Evolutionary conservation across 2,797 vertebrate species (phyloP).

Genomic region (Urocyon cinereoargenteus): DNA sequence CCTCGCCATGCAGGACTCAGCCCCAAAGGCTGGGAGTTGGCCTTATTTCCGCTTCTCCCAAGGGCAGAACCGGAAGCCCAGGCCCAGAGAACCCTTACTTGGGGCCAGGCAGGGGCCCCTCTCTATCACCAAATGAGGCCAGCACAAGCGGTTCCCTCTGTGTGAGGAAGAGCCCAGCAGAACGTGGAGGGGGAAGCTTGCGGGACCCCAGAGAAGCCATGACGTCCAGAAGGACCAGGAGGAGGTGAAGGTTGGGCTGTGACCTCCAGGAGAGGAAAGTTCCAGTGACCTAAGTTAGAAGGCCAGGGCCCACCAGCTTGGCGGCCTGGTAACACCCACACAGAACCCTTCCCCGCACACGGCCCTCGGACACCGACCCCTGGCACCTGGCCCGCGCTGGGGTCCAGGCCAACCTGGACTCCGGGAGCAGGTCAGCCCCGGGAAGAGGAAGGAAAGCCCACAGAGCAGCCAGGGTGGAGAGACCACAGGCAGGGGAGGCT

Average conservation of each 20-base stretch:
- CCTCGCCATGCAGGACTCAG: fast-evolving
- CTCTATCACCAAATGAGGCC: background rate
- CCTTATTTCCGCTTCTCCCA: background rate
- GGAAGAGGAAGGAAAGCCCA: background rate
- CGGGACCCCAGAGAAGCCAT: background rate
- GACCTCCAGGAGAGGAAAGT: background rate
- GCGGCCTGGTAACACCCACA: background rate
- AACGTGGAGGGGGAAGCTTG: fast-evolving
- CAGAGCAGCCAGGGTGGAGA: background rate
- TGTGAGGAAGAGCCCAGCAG: background rate
- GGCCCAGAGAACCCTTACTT: background rate
- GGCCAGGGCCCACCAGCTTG: background rate
- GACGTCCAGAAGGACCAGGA: background rate
- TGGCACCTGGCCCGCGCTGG: no score
- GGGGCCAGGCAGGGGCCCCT: background rate
- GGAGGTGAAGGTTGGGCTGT: background rate
- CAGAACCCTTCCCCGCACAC: background rate
- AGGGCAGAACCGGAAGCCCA: background rate
- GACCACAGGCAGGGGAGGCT: background rate
- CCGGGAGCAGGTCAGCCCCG: background rate
- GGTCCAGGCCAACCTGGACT: background rate
- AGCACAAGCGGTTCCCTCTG: fast-evolving
- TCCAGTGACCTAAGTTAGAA: background rate
- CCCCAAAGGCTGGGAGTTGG: fast-evolving
- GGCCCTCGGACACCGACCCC: no score